Evolutionary conservation across 2,113 vertebrate species (phyloP).

Genomic region (Platanista minor): DNA sequence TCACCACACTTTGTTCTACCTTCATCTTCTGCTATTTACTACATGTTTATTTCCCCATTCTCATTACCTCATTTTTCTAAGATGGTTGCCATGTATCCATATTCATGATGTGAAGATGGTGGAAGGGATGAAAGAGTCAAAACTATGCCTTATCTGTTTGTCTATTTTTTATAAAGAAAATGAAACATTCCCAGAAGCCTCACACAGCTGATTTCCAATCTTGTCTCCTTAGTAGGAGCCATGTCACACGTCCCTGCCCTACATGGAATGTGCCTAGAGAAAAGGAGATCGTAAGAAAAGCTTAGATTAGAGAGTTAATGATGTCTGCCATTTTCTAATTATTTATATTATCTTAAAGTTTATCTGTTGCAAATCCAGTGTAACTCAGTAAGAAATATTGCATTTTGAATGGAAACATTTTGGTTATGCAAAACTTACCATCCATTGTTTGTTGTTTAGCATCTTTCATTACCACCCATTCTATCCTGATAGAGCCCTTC

Average conservation of each 20-base stretch:
- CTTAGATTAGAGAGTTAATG: not conserved
- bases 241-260: not conserved
- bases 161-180: not conserved
- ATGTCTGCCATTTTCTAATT: not conserved
- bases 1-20: not conserved
- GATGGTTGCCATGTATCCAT: not conserved
- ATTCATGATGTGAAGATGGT: not conserved
- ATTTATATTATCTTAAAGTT: not conserved
- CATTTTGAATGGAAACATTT: not conserved
- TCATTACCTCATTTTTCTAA: not conserved
- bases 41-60: no score
- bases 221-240: not conserved
- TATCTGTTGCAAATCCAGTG: not conserved
- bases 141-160: not conserved
- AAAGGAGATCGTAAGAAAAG: not conserved
- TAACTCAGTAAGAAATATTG: not conserved
- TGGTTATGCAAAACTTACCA: not conserved
- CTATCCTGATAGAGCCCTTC: not conserved
- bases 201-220: not conserved
- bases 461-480: not conserved
- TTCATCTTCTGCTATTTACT: not conserved
- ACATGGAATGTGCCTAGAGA: not conserved
- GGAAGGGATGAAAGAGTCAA: not conserved
- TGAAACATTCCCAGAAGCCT: not conserved
- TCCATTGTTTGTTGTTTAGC: not conserved